Conservation (phyloP, 2,113 vertebrate species). For the Apaloderma vittatum region DNA sequence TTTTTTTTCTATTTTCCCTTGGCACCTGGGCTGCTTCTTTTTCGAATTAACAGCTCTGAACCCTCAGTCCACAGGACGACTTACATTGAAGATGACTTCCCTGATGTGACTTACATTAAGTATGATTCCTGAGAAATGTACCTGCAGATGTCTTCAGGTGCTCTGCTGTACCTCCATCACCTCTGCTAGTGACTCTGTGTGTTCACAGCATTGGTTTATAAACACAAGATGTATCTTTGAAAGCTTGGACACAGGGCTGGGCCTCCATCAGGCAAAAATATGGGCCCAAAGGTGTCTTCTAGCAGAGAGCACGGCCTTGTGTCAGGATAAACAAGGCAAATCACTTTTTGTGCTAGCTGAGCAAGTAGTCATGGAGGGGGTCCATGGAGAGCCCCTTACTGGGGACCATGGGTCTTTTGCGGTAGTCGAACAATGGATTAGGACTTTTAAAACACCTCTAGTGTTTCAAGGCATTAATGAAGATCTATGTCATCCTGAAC, state of each 20-base stretch:
- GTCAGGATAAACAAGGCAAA: not conserved
- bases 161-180: not conserved
- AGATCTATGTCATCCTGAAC: not conserved
- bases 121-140: not conserved
- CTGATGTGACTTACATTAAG: accelerated
- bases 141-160: not conserved
- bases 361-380: not conserved
- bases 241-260: not conserved
- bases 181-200: not conserved
- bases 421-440: accelerated
- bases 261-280: too few relatives aligned
- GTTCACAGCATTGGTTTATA: not conserved
- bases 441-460: not conserved
- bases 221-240: accelerated
- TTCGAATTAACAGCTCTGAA: accelerated
- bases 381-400: not conserved
- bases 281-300: not conserved
- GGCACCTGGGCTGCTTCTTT: not conserved
- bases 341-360: not conserved
- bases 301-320: not conserved
- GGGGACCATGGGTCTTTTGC: accelerated
- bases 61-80: not conserved
- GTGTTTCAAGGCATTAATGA: not conserved
- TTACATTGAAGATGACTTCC: not conserved
- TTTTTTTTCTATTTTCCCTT: not conserved